Conservation (phyloP, 2,113 vertebrate genomes). For the Micronycteris hirsuta region DNA sequence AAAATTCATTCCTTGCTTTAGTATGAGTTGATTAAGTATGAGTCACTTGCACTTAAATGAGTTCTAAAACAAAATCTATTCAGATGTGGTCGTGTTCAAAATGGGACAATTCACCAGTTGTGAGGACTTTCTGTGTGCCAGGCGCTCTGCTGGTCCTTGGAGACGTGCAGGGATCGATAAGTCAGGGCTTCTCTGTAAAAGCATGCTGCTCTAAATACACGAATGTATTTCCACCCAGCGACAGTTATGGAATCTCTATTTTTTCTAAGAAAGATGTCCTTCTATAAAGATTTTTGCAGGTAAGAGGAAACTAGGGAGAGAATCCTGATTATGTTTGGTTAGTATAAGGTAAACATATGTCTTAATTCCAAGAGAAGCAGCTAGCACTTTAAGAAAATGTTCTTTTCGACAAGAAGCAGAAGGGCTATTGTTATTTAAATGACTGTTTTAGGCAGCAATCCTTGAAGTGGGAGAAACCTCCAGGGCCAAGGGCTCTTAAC, state of each 20-base stretch:
- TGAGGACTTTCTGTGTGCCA: background rate
- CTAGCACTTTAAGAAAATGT: background rate
- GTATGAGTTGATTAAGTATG: background rate
- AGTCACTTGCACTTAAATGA: background rate
- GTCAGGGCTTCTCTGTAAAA: background rate
- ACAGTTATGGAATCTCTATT: background rate
- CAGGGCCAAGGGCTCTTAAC: background rate
- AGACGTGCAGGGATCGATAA: background rate
- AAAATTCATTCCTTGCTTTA: background rate
- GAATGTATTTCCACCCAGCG: background rate
- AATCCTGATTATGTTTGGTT: background rate
- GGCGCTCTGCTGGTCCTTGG: background rate
- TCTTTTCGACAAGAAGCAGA: background rate
- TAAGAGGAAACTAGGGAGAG: background rate
- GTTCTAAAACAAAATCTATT: background rate
- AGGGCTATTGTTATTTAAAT: constrained; percentile 22
- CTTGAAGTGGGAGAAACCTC: background rate
- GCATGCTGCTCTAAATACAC: background rate
- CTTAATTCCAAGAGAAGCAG: background rate
- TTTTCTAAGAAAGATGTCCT: background rate
- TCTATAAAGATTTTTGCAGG: constrained; percentile 12
- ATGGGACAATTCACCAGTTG: background rate
- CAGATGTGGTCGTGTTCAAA: background rate
- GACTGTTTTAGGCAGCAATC: background rate
- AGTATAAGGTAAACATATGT: background rate